phyloP scores from a whole-genome alignment of 1,140 invertebrate genomes.

The Dendrolimus kikuchii region DNA sequence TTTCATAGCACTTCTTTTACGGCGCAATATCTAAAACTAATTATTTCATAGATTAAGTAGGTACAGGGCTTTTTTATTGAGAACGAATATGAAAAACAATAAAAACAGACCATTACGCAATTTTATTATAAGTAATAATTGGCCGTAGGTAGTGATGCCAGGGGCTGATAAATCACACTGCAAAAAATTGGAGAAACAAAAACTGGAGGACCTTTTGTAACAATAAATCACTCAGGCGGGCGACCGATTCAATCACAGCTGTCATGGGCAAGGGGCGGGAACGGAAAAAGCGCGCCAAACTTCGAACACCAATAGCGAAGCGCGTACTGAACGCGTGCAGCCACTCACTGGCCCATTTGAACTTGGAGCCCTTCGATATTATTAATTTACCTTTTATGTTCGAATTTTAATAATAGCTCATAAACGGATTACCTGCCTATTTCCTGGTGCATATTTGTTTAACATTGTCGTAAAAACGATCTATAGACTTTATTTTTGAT shows the following conservation, averaged over 20 bases:
- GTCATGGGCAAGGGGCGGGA: slow-evolving; percentile 52
- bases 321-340: slow-evolving; percentile 26
- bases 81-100: too few relatives aligned
- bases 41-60: too few relatives aligned
- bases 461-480: too few relatives aligned
- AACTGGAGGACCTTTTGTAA: slow-evolving; percentile 26
- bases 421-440: too few relatives aligned
- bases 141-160: neutral
- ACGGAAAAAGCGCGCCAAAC: slow-evolving; percentile 64
- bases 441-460: too few relatives aligned
- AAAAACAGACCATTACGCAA: too few relatives aligned
- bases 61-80: too few relatives aligned
- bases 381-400: slow-evolving; percentile 35
- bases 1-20: too few relatives aligned
- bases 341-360: slow-evolving; percentile 55
- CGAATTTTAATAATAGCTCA: slow-evolving; percentile 11
- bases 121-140: neutral
- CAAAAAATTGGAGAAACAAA: slow-evolving; percentile 35
- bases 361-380: slow-evolving; percentile 53
- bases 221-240: slow-evolving; percentile 61
- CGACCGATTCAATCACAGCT: slow-evolving; percentile 59
- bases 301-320: slow-evolving; percentile 60
- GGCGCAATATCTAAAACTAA: too few relatives aligned
- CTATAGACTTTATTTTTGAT: too few relatives aligned
- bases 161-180: slow-evolving; percentile 39